A percentile compares a stretch with the other conserved stretches of the same genome.
Conservation (phyloP, 1,140 invertebrate species). For the Listronotus bonariensis region DNA sequence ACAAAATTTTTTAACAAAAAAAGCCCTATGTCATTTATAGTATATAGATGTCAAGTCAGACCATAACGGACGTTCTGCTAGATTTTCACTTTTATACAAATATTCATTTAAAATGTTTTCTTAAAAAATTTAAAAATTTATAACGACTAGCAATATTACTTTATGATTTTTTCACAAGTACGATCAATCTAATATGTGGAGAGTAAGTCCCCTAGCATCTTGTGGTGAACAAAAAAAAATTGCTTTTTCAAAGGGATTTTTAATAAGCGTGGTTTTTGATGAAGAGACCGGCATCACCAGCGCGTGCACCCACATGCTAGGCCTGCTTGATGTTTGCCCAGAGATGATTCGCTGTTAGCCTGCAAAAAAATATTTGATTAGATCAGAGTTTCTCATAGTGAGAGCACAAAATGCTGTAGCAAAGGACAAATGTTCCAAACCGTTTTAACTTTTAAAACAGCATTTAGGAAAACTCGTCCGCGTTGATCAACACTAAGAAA, state of each 20-base stretch:
- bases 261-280: conserved; percentile 90
- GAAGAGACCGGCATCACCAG: conserved; percentile 83
- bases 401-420: too few relatives aligned
- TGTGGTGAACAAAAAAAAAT: not conserved
- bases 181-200: conserved; percentile 6
- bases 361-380: too few relatives aligned
- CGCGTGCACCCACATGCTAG: conserved; percentile 77
- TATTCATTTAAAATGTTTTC: not conserved
- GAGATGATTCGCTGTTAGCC: conserved; percentile 87
- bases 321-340: conserved; percentile 87
- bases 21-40: not conserved
- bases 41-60: not conserved
- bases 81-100: conserved; percentile 1
- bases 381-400: too few relatives aligned
- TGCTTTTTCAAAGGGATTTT: conserved; percentile 40
- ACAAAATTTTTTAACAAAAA: too few relatives aligned
- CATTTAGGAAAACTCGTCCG: too few relatives aligned
- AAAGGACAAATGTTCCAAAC: too few relatives aligned
- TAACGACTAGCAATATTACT: conserved; percentile 8
- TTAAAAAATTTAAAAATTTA: not conserved
- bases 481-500: too few relatives aligned
- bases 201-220: not conserved
- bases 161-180: conserved; percentile 6
- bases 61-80: not conserved
- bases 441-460: too few relatives aligned